Base-by-base conservation (phyloP, 2,888 invertebrate species). In the Eumerus sabulonum region DNA sequence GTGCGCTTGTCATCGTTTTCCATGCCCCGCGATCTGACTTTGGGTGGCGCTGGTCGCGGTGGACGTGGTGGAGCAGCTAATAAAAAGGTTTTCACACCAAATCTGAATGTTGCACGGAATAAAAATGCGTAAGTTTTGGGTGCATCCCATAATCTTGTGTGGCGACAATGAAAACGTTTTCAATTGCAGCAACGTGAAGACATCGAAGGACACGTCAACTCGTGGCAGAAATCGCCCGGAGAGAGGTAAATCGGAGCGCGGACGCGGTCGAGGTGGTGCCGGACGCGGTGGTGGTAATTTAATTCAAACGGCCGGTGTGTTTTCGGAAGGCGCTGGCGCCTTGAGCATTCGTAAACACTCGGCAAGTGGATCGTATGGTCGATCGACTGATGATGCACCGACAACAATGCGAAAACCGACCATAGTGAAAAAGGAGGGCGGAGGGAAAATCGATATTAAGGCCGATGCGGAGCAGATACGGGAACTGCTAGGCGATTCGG, bases 1-100 rank as follows among this genome's bases (percentile, higher is more conserved):
- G 60, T 74, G 85, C 82, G 91, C 57, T 84, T 92, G 12, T 88
- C 91, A 4, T 90, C 92, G 0, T 82, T 89, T 19, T 91, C 91
- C 70, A 89, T 91, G 13, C 91, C 92, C 0, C 88, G 92, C 64
- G 92, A 92, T 82, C 86, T 92, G 13, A 91, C 91, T 0, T 86
- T 92, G 2, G 92, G 92, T 12, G 86, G 85, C 1, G 82, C 81
- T 0, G 63, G 82, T 2, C 79, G 81, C 7, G 72, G 81, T 18
- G 73, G 71, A n/a, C 77, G 82, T 13, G 81, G 82, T 1, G 90
- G 89, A 13, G 90, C 56, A 9, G 64, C 81, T 0, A 90, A 87
- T 81, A 92, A 92, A 85, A 92, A 92, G 85, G 90, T 92, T 0
- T 92, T 92, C 82, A 89, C 90, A 1, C 92, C 92, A 4, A 92